phyloP scores from a whole-genome alignment of 2,113 vertebrate species.

The Gracilinanus agilis region DNA sequence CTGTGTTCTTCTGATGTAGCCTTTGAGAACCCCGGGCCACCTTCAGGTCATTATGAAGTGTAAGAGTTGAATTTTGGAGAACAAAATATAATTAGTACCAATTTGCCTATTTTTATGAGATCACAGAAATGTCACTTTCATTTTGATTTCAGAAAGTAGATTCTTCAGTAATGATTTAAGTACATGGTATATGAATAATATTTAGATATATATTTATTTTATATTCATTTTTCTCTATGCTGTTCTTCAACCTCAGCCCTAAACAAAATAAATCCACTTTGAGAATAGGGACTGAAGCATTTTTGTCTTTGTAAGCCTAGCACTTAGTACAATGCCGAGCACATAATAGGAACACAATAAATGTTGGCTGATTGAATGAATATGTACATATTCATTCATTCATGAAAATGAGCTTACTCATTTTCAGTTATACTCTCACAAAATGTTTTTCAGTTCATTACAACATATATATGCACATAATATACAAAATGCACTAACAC shows the following conservation, averaged over 20 bases:
- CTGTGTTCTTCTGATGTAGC: background rate
- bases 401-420: background rate
- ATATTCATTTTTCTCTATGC: conserved; percentile 14
- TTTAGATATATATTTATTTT: conserved; percentile 41
- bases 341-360: background rate
- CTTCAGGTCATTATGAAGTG: background rate
- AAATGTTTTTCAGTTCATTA: background rate
- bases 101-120: background rate
- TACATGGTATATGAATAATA: background rate
- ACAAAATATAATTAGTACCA: background rate
- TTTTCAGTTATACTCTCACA: background rate
- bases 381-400: too few species aligned
- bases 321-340: background rate
- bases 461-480: background rate
- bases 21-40: background rate
- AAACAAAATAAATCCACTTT: background rate
- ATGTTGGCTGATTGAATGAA: background rate
- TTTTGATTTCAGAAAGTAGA: background rate
- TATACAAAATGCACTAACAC: background rate
- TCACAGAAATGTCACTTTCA: background rate
- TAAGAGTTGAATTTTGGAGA: background rate
- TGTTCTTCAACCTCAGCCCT: background rate
- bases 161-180: background rate
- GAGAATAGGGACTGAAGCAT: background rate
- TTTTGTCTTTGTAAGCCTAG: background rate